Conservation (phyloP, 2,888 invertebrate species). For the Hirtodrosophila histrioides region DNA sequence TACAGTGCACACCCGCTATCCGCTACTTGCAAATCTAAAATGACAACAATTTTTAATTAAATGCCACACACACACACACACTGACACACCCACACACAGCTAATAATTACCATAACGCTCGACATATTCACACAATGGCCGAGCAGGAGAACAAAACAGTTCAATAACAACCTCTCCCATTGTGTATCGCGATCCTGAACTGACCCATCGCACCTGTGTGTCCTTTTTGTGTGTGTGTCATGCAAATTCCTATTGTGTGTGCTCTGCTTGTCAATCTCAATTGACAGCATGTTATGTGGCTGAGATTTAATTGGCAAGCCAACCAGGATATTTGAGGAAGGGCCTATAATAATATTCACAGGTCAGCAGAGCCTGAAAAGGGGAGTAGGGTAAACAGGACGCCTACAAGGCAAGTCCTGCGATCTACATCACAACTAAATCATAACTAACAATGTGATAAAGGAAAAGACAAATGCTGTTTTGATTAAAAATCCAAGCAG, state of each 20-base stretch:
- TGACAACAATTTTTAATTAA: constrained; percentile 46
- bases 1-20: neutral
- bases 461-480: constrained; percentile 5
- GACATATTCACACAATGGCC: constrained; percentile 39
- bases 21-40: constrained; percentile 7
- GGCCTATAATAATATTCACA: constrained; percentile 21
- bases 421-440: no score
- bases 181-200: constrained; percentile 25
- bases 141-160: constrained; percentile 17
- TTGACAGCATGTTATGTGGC: constrained; percentile 53
- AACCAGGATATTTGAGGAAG: constrained; percentile 39
- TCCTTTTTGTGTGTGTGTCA: constrained; percentile 21
- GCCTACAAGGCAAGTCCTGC: no score
- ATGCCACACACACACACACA: constrained; percentile 62
- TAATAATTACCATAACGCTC: constrained; percentile 56
- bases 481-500: constrained; percentile 40
- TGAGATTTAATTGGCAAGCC: constrained; percentile 41
- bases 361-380: no score
- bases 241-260: constrained; percentile 54
- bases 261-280: constrained; percentile 19
- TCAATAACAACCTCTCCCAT: constrained; percentile 15
- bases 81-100: constrained; percentile 28
- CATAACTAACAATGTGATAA: no score
- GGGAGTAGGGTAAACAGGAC: no score
- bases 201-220: constrained; percentile 44